A percentile compares a stretch with the other conserved stretches of the same genome.
Evolutionary conservation across 1,140 invertebrate species (phyloP).

Genomic region (Tachypleus tridentatus): DNA sequence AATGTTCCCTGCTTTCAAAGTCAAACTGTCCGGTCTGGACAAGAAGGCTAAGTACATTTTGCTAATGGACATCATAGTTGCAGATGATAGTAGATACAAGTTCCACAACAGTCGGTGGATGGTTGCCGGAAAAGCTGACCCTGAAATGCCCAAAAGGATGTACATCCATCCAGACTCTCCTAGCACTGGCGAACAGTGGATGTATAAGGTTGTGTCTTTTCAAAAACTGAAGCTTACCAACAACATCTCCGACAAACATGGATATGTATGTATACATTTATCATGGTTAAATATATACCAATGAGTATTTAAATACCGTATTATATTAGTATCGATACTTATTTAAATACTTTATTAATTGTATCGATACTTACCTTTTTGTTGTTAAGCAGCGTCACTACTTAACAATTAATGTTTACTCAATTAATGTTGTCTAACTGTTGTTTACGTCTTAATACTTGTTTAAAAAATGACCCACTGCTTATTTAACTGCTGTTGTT

Average conservation of each 20-base stretch:
- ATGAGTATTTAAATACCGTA: too few species aligned
- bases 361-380: too few species aligned
- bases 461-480: too few species aligned
- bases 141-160: slow-evolving; percentile 99
- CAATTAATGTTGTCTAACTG: too few species aligned
- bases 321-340: too few species aligned
- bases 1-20: slow-evolving; percentile 97
- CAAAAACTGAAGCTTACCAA: slow-evolving; percentile 98
- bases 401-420: too few species aligned
- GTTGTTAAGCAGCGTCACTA: too few species aligned
- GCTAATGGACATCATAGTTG: slow-evolving; percentile 52
- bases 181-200: slow-evolving; percentile 96
- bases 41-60: slow-evolving; percentile 96
- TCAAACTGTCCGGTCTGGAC: slow-evolving; percentile 86
- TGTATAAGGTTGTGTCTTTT: slow-evolving; percentile 98
- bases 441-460: too few species aligned
- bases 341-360: too few species aligned
- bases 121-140: slow-evolving; percentile 73
- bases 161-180: slow-evolving; percentile 99
- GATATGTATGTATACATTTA: slow-evolving; percentile 82
- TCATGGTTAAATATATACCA: too few species aligned
- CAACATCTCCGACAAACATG: slow-evolving; percentile 99
- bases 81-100: slow-evolving; percentile 36
- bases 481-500: too few species aligned
- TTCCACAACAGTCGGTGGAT: slow-evolving; percentile 50